Evolutionary conservation across 64 coral and sea anemone species (phyloP).

Genomic region (Pocillopora verrucosa): DNA sequence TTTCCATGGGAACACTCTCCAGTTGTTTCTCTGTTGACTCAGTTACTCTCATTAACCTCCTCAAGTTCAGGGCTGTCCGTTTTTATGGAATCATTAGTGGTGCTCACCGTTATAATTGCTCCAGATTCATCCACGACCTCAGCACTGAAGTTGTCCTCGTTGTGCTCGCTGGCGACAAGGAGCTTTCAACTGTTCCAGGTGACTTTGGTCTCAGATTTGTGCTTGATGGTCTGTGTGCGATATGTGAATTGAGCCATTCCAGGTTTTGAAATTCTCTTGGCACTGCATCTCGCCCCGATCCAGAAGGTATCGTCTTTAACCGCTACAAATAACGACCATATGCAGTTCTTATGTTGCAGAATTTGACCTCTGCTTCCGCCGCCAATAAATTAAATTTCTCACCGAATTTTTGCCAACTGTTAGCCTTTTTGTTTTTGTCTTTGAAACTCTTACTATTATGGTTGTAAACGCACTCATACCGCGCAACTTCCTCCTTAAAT

Average conservation of each 20-base stretch:
- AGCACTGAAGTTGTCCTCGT: background rate
- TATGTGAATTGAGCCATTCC: conserved; percentile 34
- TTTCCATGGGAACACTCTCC: conserved; percentile 4
- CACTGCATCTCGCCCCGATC: conserved; percentile 11
- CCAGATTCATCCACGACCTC: conserved; percentile 21
- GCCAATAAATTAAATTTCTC: conserved; percentile 13
- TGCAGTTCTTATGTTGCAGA: conserved; percentile 40
- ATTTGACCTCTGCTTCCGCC: conserved; percentile 18
- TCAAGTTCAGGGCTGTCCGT: background rate
- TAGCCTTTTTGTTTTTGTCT: conserved; percentile 27
- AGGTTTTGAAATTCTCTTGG: conserved; percentile 37
- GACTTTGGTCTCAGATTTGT: conserved; percentile 6
- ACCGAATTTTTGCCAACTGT: conserved; percentile 27
- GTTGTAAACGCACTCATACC: conserved; percentile 37
- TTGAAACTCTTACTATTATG: conserved; percentile 13
- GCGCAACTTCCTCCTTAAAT: conserved; percentile 54
- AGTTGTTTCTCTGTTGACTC: conserved; percentile 15
- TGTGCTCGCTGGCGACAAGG: conserved; percentile 1
- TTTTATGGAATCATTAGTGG: too few relatives aligned
- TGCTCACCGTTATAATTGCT: background rate
- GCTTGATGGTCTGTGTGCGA: background rate
- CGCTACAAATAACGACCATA: conserved; percentile 32
- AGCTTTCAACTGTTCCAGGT: background rate
- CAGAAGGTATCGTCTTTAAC: conserved; percentile 4
- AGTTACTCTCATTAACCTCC: conserved; percentile 9